Evolutionary conservation across 1,140 invertebrate genomes (phyloP).

Genomic region (Planococcus citri): DNA sequence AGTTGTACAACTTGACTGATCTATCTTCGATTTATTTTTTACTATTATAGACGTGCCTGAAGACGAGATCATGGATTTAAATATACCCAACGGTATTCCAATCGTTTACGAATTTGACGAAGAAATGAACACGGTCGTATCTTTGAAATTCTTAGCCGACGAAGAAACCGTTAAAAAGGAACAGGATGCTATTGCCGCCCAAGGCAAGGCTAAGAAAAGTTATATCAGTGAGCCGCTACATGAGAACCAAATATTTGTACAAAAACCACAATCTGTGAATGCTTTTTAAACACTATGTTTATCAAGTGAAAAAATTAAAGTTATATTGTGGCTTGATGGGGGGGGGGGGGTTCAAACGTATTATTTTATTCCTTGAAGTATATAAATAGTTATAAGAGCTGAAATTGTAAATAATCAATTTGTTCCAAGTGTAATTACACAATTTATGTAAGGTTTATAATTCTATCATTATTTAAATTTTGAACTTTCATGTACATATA

Average conservation of each 20-base stretch:
- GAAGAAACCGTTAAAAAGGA: constrained; percentile 89
- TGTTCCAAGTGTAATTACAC: too few relatives aligned
- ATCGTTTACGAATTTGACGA: constrained; percentile 90
- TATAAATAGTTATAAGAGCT: too few relatives aligned
- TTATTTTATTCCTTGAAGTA: too few relatives aligned
- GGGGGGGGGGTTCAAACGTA: too few relatives aligned
- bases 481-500: too few relatives aligned
- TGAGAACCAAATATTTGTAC: too few relatives aligned
- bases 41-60: constrained; percentile 61
- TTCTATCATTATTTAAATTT: too few relatives aligned
- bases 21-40: too few relatives aligned
- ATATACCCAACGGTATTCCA: constrained; percentile 90
- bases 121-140: constrained; percentile 76
- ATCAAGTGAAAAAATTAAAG: constrained; percentile 65
- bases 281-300: constrained; percentile 87
- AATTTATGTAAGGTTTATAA: too few relatives aligned
- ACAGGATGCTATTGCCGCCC: constrained; percentile 81
- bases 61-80: constrained; percentile 78
- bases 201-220: constrained; percentile 90
- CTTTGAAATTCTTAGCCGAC: constrained; percentile 86
- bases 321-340: too few relatives aligned
- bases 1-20: background rate
- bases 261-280: constrained; percentile 88
- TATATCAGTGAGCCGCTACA: constrained; percentile 76
- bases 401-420: too few relatives aligned